Base-by-base conservation (phyloP, 92 coral and sea anemone genomes). In the Galaxea fascicularis region DNA sequence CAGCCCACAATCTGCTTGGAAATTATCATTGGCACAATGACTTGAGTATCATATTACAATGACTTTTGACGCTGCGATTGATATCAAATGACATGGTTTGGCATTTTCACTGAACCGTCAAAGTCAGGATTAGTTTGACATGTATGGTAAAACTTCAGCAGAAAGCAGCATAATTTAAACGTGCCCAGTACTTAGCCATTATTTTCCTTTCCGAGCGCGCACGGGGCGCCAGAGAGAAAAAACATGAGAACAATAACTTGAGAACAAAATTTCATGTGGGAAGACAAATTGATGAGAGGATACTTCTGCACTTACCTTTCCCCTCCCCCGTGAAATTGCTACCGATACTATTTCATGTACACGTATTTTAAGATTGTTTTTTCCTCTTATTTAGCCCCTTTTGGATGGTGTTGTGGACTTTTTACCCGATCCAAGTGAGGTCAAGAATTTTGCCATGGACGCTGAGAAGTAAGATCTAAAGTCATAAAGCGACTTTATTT, bases 361-460 rank as follows among this genome's bases (percentile, higher is more conserved):
- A 62, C 41, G 52, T 58, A 18, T 76, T 57, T 76, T 57, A 10
- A 56, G 2, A 49, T 49, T 49, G 7, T 46, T 21, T 12, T 66
- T 30, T 52, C 8, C 10, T 8, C 21, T 62, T 52, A 58, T 59
- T 0, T 46, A 96, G 98, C 94, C 95, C 31, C 85, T 96, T 62
- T 82, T 96, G 71, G 99, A 96, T 87, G 99, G 96, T 62, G 90
- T 94, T 24, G 51, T 91, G 44, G 97, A 94, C 68, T 96, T 92
- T 87, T 77, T 96, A 11, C 99, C 99, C 7, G 90, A 95, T 35
- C 99, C 99, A 10, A 87, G 89, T 27, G 95, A 96, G 71, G 93
- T 94, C 64, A 77, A 78, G 16, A 92, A 95, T 83, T 96, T 92
- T 86, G 95, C 99, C 41, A 44, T 91, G 63, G 91, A 89, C 79